These are phyloP conservation scores for Adelosebastes latens DNA, from an alignment of 2,797 vertebrate species.

Conservation along the genomic window DNA sequence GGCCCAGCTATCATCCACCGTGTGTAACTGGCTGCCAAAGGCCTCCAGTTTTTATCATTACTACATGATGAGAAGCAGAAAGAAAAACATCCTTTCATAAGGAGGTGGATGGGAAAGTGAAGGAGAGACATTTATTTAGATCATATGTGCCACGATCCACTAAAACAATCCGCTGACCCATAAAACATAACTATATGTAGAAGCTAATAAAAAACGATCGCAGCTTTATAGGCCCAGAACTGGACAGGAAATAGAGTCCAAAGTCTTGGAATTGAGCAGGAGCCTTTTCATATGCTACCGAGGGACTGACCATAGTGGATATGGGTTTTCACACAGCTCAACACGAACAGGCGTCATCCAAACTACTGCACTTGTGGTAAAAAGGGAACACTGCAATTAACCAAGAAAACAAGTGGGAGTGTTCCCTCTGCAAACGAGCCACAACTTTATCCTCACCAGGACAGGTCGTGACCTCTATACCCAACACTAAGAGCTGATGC, in stretches of 20 bases:
- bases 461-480: slow-evolving; percentile 52
- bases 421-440: slow-evolving; percentile 33
- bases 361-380: slow-evolving; percentile 22
- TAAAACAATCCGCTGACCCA: slow-evolving; percentile 55
- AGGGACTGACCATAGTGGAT: slow-evolving; percentile 39
- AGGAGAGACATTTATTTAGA: slow-evolving; percentile 4
- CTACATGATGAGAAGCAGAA: slow-evolving; percentile 57
- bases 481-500: slow-evolving; percentile 2
- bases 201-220: slow-evolving; percentile 61
- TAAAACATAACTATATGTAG: slow-evolving; percentile 62
- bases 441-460: slow-evolving; percentile 30
- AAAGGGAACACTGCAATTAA: slow-evolving; percentile 55
- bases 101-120: slow-evolving; percentile 45
- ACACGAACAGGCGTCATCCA: slow-evolving; percentile 22
- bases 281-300: slow-evolving; percentile 38
- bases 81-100: slow-evolving; percentile 56
- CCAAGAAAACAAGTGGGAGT: slow-evolving; percentile 41
- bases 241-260: slow-evolving; percentile 52
- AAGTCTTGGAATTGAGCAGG: slow-evolving; percentile 30
- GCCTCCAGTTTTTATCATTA: slow-evolving; percentile 75
- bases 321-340: slow-evolving; percentile 44
- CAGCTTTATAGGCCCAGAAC: slow-evolving; percentile 45
- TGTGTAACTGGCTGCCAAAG: slow-evolving; percentile 58
- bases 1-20: slow-evolving; percentile 51
- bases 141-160: slow-evolving; percentile 24